Evolutionary conservation across 2,888 invertebrate genomes (phyloP).

Genomic region (Crioceris asparagi): DNA sequence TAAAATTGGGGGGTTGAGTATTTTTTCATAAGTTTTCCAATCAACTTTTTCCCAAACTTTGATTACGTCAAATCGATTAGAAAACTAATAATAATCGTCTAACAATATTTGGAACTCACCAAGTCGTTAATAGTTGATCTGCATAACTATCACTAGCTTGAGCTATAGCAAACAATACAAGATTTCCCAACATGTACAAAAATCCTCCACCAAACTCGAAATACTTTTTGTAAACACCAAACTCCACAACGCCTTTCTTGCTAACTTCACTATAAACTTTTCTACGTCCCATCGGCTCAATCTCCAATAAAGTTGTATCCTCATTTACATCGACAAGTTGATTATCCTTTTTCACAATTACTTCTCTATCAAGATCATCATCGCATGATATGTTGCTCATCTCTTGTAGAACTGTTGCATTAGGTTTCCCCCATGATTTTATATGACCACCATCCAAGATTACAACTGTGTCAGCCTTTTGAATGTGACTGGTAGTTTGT

Average conservation of each 20-base stretch:
- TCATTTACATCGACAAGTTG: conserved; percentile 11
- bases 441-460: conserved; percentile 17
- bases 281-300: conserved; percentile 7
- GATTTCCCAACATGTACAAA: conserved; percentile 20
- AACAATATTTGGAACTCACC: too few relatives aligned
- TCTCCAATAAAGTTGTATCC: conserved; percentile 13
- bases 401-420: conserved; percentile 7
- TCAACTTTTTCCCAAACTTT: too few relatives aligned
- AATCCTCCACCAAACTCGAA: conserved; percentile 27
- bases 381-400: conserved; percentile 6
- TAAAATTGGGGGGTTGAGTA: too few relatives aligned
- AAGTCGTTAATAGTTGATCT: conserved; percentile 20
- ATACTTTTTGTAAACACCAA: conserved; percentile 27
- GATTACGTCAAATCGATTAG: too few relatives aligned
- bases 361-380: conserved; percentile 11
- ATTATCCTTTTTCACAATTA: too few relatives aligned
- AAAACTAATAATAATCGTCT: too few relatives aligned
- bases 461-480: conserved; percentile 21
- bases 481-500: conserved; percentile 25
- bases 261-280: conserved; percentile 26
- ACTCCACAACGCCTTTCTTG: conserved; percentile 25
- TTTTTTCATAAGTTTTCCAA: too few relatives aligned
- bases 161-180: conserved; percentile 21
- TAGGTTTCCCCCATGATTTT: conserved; percentile 9
- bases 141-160: conserved; percentile 24